A percentile compares a stretch with the other conserved stretches of the same genome.
phyloP scores from a whole-genome alignment of 53 echinoderm and acorn worm species.

The Temnopleurus reevesii region DNA sequence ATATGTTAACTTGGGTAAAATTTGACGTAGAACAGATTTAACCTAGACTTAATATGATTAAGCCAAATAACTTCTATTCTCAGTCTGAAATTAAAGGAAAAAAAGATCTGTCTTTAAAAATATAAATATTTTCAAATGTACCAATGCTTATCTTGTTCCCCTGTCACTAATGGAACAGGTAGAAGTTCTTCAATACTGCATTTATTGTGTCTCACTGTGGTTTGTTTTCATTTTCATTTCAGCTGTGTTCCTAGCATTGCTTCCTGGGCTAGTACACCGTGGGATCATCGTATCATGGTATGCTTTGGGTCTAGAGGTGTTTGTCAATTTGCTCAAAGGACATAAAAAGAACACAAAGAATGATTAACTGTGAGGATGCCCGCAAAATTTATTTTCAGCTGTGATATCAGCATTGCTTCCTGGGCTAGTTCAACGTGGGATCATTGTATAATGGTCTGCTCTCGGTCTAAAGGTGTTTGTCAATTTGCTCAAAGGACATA shows the following conservation, averaged over 20 bases:
- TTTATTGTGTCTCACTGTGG: too few species aligned
- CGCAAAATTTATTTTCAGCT: constrained; percentile 27
- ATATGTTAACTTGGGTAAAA: too few species aligned
- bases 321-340: constrained; percentile 29
- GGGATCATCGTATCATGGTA: constrained; percentile 13
- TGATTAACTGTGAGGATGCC: too few species aligned
- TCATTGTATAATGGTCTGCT: constrained; percentile 4
- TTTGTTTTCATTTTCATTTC: not conserved
- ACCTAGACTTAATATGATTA: too few species aligned
- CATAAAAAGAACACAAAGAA: constrained; percentile 57
- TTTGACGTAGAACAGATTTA: too few species aligned
- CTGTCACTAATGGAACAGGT: too few species aligned
- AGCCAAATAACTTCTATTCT: too few species aligned
- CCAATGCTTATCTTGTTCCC: too few species aligned
- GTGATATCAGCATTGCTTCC: constrained; percentile 23
- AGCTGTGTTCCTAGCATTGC: constrained; percentile 39
- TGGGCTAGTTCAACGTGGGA: constrained; percentile 24
- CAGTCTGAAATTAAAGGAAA: too few species aligned
- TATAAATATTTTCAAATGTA: too few species aligned
- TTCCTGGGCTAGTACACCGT: constrained; percentile 29
- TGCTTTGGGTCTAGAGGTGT: constrained; percentile 11
- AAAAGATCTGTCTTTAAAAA: too few species aligned
- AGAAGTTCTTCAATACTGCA: too few species aligned
- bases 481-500: constrained; percentile 38
- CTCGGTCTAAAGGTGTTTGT: constrained; percentile 8